Conservation (phyloP, 2,113 vertebrate species). For the Pseudorhombus dupliciocellatus region DNA sequence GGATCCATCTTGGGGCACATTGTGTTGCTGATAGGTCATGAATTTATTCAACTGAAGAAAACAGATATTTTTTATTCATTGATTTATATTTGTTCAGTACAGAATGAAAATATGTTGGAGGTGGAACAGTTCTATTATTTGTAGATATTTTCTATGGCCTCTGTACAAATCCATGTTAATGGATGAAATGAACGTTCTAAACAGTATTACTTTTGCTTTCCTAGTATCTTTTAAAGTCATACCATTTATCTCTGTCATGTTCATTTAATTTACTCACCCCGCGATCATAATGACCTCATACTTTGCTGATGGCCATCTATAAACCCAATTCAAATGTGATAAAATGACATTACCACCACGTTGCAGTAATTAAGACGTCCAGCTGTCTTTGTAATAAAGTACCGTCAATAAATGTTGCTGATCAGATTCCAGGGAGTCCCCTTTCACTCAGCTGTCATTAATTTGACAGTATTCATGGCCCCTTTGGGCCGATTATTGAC, state of each 20-base stretch:
- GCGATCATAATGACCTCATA: conserved; percentile 15
- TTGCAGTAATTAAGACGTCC: conserved; percentile 58
- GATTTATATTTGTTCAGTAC: neutral
- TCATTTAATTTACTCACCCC: conserved; percentile 17
- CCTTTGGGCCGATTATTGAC: conserved; percentile 59
- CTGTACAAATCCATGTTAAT: neutral
- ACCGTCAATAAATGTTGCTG: conserved; percentile 53
- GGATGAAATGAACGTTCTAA: neutral
- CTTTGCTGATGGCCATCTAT: conserved; percentile 4
- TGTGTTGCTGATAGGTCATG: neutral
- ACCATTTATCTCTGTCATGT: conserved; percentile 13
- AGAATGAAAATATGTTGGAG: neutral
- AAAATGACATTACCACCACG: conserved; percentile 35
- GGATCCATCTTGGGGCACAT: neutral
- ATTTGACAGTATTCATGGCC: conserved; percentile 32
- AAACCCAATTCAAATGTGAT: conserved; percentile 52
- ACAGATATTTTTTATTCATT: too few relatives aligned
- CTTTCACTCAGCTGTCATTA: conserved; percentile 54
- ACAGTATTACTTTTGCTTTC: neutral
- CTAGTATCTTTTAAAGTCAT: neutral
- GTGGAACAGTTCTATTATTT: neutral
- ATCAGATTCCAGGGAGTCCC: conserved; percentile 60
- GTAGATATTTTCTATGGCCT: too few relatives aligned
- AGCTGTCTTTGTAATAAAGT: conserved; percentile 51
- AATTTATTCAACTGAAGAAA: neutral